Evolutionary conservation across 2,888 invertebrate genomes (phyloP).

Genomic region (Hirtodrosophila histrioides): DNA sequence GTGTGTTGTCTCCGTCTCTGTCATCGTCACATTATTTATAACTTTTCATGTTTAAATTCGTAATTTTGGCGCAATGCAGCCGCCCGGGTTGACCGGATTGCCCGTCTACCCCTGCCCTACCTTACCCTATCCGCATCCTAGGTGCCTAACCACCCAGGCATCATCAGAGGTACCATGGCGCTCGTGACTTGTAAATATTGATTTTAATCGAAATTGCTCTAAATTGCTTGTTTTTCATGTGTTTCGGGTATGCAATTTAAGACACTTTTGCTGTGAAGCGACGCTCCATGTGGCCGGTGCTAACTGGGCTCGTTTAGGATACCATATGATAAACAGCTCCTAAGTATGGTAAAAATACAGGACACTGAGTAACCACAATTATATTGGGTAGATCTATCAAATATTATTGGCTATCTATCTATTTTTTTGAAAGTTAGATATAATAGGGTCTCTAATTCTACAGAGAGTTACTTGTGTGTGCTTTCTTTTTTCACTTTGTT

Average conservation of each 20-base stretch:
- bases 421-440: too few species aligned
- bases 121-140: constrained; percentile 7
- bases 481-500: too few species aligned
- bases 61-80: constrained; percentile 63
- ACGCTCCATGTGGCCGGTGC: constrained; percentile 23
- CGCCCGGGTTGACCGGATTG: constrained; percentile 11
- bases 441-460: too few species aligned
- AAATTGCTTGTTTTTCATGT: constrained; percentile 69
- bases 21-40: constrained; percentile 73
- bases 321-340: not conserved
- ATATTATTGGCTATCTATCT: too few species aligned
- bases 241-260: constrained; percentile 65
- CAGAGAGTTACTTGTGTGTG: too few species aligned
- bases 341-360: too few species aligned
- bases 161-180: constrained; percentile 30
- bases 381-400: too few species aligned
- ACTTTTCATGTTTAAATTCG: constrained; percentile 74
- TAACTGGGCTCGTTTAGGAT: constrained; percentile 14
- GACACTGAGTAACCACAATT: too few species aligned
- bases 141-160: constrained; percentile 33
- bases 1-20: constrained; percentile 45
- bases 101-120: not conserved
- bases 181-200: constrained; percentile 76
- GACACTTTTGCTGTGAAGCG: constrained; percentile 75
- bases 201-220: constrained; percentile 83